Base-by-base conservation (phyloP, 2,797 vertebrate species). In the Iguana delicatissima region DNA sequence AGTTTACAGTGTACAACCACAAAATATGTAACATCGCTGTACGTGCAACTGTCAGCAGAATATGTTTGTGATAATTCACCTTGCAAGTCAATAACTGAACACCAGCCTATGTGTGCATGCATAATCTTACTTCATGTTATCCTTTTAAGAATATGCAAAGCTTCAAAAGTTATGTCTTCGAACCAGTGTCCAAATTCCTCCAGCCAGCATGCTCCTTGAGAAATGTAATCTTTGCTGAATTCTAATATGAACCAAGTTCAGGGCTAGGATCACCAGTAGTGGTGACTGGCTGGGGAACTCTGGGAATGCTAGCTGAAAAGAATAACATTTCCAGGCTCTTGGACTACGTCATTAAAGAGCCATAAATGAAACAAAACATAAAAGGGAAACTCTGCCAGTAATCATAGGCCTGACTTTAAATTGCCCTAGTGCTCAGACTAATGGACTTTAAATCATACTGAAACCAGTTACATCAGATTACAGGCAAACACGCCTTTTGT, bases 391-490 rank as follows among this genome's bases (percentile, higher is more conserved):
- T 85, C 14, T 42, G 62, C 38, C 72, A 86, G 42, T 38, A 80
- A 89, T 85, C 74, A 72, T n/a, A 89, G 46, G 46, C 24, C 35
- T 29, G 46, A 79, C 62, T 85, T 55, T 89, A 35, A 76, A 67
- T 85, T 80, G n/a, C 46, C n/a, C 50, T 55, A 42, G 83, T 42
- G 42, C 18, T 35, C 32, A 84, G 59, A 80, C 46, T 84, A 77
- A 89, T 84, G 57, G 74, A 79, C 64, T 50, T 89, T 79, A 85
- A 85, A 89, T 89, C 59, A 85, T 79, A 14, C 74, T 80, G 50
- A 42, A 80, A 72, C 10, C 83, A 85, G 62, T 72, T 89, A 69
- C 46, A 59, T 89, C 76, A 72, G 89, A 89, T 89, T 80, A 85
- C 74, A 85, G 64, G 74, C 76, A 72, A 67, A 85, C 2, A 24